These are phyloP conservation scores for Theocolax elegans DNA, from an alignment of 1,140 invertebrate genomes.

Conservation along the genomic window DNA sequence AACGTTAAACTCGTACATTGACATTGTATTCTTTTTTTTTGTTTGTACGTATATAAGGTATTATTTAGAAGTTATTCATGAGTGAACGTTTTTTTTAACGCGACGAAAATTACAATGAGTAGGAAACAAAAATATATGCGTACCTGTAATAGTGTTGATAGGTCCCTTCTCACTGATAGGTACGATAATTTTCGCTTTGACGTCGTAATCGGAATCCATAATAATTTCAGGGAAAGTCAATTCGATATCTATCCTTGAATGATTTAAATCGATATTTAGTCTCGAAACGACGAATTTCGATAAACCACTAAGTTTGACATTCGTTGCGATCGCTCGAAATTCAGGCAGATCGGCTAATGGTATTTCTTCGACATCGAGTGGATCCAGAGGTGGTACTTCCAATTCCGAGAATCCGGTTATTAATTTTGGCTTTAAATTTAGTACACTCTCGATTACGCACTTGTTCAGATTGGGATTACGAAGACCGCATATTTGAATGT, in stretches of 20 bases:
- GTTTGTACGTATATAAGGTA: too few relatives aligned
- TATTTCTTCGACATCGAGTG: conserved; percentile 68
- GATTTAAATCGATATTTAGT: conserved; percentile 68
- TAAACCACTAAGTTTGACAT: conserved; percentile 68
- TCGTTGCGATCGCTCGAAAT: conserved; percentile 63
- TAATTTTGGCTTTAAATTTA: conserved; percentile 66
- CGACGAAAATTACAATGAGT: too few relatives aligned
- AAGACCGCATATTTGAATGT: conserved; percentile 74
- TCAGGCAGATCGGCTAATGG: conserved; percentile 57
- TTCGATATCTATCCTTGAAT: conserved; percentile 62
- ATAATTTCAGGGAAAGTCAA: conserved; percentile 64
- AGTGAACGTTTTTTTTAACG: too few relatives aligned
- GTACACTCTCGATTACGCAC: conserved; percentile 71
- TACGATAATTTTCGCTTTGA: conserved; percentile 69
- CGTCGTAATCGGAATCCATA: conserved; percentile 69
- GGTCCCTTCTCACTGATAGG: conserved; percentile 54
- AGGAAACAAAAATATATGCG: neutral
- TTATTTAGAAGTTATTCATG: too few relatives aligned
- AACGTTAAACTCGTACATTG: too few relatives aligned
- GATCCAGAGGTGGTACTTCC: conserved; percentile 72
- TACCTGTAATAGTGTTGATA: conserved; percentile 49
- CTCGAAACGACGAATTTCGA: conserved; percentile 66
- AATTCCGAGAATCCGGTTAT: conserved; percentile 73
- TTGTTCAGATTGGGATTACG: conserved; percentile 70
- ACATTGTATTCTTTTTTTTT: too few relatives aligned